Percentiles rank a stretch among this genome's conserved stretches.
Conservation (phyloP, 2,888 invertebrate species). For the Kuschelorhynchus macadamiae region DNA sequence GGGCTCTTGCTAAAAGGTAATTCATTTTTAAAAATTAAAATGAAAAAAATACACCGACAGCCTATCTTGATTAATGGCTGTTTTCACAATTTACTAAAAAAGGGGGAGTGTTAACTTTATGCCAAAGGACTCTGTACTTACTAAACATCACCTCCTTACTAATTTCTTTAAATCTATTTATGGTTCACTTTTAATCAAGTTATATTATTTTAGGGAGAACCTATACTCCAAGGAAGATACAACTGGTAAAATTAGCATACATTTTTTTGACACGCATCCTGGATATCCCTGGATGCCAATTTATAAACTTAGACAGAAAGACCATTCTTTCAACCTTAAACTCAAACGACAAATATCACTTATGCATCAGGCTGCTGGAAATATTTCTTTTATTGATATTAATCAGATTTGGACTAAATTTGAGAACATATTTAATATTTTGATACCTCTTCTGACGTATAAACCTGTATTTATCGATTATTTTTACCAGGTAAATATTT, state of each 20-base stretch:
- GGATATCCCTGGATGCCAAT: constrained; percentile 53
- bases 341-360: constrained; percentile 73
- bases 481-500: constrained; percentile 68
- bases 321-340: constrained; percentile 69
- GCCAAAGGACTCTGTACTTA: too few relatives aligned
- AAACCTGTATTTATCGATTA: constrained; percentile 73
- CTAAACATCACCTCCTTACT: too few relatives aligned
- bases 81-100: too few relatives aligned
- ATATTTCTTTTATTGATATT: constrained; percentile 62
- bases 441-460: constrained; percentile 69
- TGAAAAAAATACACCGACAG: too few relatives aligned
- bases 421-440: constrained; percentile 68
- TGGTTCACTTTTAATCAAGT: too few relatives aligned
- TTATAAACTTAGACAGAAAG: constrained; percentile 47
- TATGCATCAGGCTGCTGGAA: constrained; percentile 66
- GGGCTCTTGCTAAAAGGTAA: too few relatives aligned
- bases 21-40: too few relatives aligned
- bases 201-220: constrained; percentile 62
- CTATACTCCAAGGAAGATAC: constrained; percentile 67
- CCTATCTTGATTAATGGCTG: too few relatives aligned
- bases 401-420: constrained; percentile 72
- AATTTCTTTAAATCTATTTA: too few relatives aligned
- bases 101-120: too few relatives aligned
- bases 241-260: constrained; percentile 58
- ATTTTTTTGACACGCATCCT: constrained; percentile 55